These are phyloP conservation scores for Gyrodactylus bullatarudis DNA, from an alignment of 1,140 invertebrate species.

Conservation along the genomic window DNA sequence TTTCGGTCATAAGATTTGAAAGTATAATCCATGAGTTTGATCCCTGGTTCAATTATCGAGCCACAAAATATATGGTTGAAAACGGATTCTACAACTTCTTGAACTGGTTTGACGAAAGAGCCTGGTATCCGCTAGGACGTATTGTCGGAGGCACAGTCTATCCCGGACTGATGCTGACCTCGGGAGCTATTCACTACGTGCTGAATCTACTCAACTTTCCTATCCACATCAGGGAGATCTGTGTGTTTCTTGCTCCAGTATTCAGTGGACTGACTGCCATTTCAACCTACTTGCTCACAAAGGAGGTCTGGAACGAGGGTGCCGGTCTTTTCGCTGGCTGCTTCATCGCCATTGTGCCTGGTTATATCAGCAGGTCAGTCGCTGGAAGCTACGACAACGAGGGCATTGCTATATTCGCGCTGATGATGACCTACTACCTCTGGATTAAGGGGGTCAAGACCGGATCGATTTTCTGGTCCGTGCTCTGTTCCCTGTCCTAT, in stretches of 20 bases:
- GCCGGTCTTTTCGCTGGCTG: conserved; percentile 91
- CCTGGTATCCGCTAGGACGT: conserved; percentile 89
- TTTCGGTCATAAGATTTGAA: conserved; percentile 93
- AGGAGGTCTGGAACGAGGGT: conserved; percentile 76
- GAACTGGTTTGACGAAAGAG: conserved; percentile 97
- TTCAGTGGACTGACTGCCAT: conserved; percentile 83
- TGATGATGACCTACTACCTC: conserved; percentile 89
- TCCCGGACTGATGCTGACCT: conserved; percentile 83
- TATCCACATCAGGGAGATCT: conserved; percentile 86
- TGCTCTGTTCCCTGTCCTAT: conserved; percentile 64
- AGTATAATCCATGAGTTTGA: conserved; percentile 99
- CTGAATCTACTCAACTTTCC: conserved; percentile 68
- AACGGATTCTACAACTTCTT: conserved; percentile 98
- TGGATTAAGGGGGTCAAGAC: conserved; percentile 91
- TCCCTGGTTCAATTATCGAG: conserved; percentile 97
- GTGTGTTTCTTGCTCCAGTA: conserved; percentile 85
- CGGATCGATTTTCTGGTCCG: conserved; percentile 76
- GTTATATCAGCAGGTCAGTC: conserved; percentile 87
- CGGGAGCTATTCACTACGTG: conserved; percentile 44
- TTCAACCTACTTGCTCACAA: conserved; percentile 78
- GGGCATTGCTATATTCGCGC: conserved; percentile 92
- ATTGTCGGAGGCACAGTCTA: conserved; percentile 65
- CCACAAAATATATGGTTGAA: conserved; percentile 91
- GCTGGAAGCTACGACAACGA: conserved; percentile 99
- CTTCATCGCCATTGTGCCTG: conserved; percentile 92